A percentile compares a stretch with the other conserved stretches of the same genome.
Conservation (phyloP, 2,888 invertebrate genomes). For the Chloroclystis v-ata region DNA sequence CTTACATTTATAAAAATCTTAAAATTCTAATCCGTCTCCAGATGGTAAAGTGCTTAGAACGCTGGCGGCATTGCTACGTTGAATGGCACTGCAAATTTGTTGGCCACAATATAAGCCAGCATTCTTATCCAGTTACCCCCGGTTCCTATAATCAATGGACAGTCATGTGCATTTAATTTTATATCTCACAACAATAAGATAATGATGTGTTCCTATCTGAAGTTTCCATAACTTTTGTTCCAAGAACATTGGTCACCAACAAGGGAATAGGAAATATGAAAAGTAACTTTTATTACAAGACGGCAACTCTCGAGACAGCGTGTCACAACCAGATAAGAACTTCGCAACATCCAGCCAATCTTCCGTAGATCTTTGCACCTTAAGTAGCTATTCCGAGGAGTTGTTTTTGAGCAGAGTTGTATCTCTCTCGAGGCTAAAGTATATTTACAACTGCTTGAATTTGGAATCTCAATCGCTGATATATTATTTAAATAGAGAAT, state of each 20-base stretch:
- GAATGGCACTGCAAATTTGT: too few relatives aligned
- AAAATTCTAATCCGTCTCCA: too few relatives aligned
- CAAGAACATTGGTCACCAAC: constrained; percentile 8
- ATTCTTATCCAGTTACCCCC: too few relatives aligned
- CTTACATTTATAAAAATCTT: too few relatives aligned
- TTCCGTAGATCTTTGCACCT: constrained; percentile 9
- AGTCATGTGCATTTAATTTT: too few relatives aligned
- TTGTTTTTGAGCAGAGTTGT: constrained; percentile 10
- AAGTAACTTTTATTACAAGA: constrained; percentile 18
- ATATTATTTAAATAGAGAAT: too few relatives aligned
- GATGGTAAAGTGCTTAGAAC: too few relatives aligned
- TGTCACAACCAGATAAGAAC: constrained; percentile 24
- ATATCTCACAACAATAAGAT: too few relatives aligned
- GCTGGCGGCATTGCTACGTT: too few relatives aligned
- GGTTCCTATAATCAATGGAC: too few relatives aligned
- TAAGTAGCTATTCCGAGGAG: constrained; percentile 10
- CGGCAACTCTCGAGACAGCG: constrained; percentile 16
- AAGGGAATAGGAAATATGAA: constrained; percentile 15
- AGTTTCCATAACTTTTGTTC: neutral
- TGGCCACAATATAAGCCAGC: too few relatives aligned
- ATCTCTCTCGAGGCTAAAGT: constrained; percentile 7
- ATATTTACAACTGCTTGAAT: constrained; percentile 13
- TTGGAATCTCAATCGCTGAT: too few relatives aligned
- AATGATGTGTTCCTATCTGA: neutral
- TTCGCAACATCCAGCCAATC: constrained; percentile 12